These are phyloP conservation scores for Petaurus breviceps DNA, from an alignment of 2,113 vertebrate species.

Conservation along the genomic window DNA sequence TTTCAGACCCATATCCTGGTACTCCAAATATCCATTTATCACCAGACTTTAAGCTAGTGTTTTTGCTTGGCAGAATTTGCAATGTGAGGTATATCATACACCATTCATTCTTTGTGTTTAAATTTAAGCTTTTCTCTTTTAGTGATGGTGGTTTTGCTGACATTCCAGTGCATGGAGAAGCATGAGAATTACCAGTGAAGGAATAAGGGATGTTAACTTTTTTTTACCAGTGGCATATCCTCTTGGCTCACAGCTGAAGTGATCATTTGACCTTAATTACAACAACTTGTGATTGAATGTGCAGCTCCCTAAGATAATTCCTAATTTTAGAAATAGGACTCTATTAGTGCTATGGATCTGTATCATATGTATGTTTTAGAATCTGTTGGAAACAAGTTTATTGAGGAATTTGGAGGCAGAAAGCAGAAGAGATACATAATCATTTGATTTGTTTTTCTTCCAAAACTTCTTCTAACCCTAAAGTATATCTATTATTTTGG, in stretches of 20 bases:
- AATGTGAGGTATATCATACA: background rate
- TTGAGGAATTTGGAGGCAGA: no score
- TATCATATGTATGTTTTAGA: background rate
- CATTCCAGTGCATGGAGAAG: background rate
- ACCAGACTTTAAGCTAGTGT: background rate
- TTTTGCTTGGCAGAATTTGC: background rate
- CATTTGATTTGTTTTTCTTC: no score
- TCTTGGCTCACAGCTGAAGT: background rate
- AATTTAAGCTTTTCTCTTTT: background rate
- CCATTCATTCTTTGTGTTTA: background rate
- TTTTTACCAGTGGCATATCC: background rate
- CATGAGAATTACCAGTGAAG: background rate
- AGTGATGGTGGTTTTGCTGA: background rate
- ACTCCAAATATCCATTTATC: background rate
- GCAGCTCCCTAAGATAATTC: background rate
- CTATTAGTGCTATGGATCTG: background rate
- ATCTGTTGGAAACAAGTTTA: no score
- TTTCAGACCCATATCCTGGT: background rate
- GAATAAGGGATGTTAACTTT: background rate
- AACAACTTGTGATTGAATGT: background rate
- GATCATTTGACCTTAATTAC: background rate
- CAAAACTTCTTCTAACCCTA: no score
- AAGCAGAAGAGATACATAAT: no score
- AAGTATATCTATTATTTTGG: no score
- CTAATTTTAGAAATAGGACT: background rate